These are phyloP conservation scores for Alloscopus bannaensis DNA, from an alignment of 2,888 invertebrate genomes.

Conservation along the genomic window DNA sequence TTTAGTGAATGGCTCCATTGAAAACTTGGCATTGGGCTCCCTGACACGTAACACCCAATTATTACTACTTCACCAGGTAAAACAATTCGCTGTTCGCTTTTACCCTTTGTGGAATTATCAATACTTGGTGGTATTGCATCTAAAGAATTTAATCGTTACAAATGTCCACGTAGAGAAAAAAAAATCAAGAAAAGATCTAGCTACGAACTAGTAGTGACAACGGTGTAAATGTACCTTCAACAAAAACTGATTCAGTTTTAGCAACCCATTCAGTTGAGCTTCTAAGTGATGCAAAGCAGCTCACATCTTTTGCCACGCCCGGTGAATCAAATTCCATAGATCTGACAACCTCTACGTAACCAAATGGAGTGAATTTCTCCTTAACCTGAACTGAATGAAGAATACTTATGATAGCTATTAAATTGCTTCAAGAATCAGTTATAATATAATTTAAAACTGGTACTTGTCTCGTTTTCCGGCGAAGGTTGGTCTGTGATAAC, in stretches of 20 bases:
- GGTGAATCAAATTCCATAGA: constrained; percentile 7
- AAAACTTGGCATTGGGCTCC: constrained; percentile 54
- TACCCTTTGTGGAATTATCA: constrained; percentile 18
- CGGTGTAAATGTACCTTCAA: constrained; percentile 36
- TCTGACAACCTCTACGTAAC: constrained; percentile 41
- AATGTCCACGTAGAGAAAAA: too few species aligned
- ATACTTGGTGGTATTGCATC: constrained; percentile 40
- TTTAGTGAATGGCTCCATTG: constrained; percentile 43
- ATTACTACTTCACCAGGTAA: background rate
- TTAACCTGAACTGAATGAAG: background rate
- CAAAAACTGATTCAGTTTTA: constrained; percentile 13
- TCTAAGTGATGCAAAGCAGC: constrained; percentile 53
- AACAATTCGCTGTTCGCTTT: background rate
- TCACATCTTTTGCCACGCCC: constrained; percentile 11
- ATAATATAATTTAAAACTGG: background rate
- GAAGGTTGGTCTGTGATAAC: constrained; percentile 18
- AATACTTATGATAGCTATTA: too few species aligned
- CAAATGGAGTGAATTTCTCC: constrained; percentile 28
- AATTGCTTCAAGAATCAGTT: background rate
- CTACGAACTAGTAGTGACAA: too few species aligned
- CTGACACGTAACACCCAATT: constrained; percentile 35
- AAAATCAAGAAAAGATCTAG: too few species aligned
- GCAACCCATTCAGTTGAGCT: constrained; percentile 20
- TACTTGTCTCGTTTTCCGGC: background rate
- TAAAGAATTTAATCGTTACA: constrained; percentile 4